These are phyloP conservation scores for Mastacembelus armatus DNA, from an alignment of 2,797 vertebrate species.

Conservation along the genomic window DNA sequence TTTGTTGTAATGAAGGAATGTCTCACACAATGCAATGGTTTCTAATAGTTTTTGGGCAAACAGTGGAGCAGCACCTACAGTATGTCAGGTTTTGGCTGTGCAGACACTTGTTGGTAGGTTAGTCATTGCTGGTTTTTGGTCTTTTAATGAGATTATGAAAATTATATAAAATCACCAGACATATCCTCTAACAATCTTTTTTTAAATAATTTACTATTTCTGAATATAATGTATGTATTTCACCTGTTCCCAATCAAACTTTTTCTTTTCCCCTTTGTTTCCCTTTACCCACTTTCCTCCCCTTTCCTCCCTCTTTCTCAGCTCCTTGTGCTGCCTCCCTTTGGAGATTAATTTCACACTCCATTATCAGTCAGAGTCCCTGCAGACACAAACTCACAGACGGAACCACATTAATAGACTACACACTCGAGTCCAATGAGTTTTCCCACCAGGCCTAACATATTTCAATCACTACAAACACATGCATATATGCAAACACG, in stretches of 20 bases:
- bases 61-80: background rate
- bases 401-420: conserved; percentile 84
- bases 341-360: conserved; percentile 91
- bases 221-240: conserved; percentile 23
- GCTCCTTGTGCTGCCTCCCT: conserved; percentile 57
- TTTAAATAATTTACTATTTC: conserved; percentile 1
- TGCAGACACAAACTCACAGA: conserved; percentile 85
- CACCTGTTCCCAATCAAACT: conserved; percentile 48
- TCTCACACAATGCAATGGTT: background rate
- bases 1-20: background rate
- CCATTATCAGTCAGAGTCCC: conserved; percentile 89
- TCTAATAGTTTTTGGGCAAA: background rate
- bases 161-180: background rate
- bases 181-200: background rate
- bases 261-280: conserved; percentile 49
- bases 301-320: conserved; percentile 49
- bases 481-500: conserved; percentile 67
- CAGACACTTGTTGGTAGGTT: background rate
- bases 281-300: conserved; percentile 46
- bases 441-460: conserved; percentile 77
- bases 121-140: background rate
- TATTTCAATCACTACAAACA: conserved; percentile 79
- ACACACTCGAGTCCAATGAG: conserved; percentile 78
- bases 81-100: background rate
- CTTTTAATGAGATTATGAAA: background rate